A percentile compares a stretch with the other conserved stretches of the same genome.
Evolutionary conservation across 35 echinoderm and acorn worm species (phyloP).

Genomic region (Stichopus chloronotus): DNA sequence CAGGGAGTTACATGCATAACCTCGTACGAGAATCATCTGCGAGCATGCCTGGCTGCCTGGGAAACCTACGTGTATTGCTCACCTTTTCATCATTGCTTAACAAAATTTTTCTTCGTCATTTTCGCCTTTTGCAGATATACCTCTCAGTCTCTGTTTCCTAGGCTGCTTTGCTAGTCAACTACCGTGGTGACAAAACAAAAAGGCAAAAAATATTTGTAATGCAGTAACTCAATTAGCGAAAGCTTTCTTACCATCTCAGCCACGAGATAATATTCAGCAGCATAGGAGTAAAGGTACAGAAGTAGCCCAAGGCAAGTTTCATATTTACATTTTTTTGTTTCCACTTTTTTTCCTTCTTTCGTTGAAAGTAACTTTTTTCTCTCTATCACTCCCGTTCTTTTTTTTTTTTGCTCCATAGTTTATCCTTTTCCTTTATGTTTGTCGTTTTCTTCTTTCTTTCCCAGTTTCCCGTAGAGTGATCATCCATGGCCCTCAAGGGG

Average conservation of each 20-base stretch:
- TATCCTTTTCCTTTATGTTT: not conserved
- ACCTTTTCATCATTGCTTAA: not conserved
- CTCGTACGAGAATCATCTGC: not conserved
- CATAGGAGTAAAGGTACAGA: constrained; percentile 3
- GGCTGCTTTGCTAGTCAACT: not conserved
- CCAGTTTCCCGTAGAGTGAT: constrained; percentile 1
- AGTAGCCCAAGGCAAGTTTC: not conserved
- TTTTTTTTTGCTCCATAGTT: not conserved
- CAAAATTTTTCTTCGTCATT: not conserved
- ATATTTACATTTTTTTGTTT: constrained; percentile 31
- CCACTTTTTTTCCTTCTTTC: not conserved
- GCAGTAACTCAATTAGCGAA: constrained; percentile 43
- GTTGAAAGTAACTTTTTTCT: constrained; percentile 16
- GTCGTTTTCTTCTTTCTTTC: not conserved
- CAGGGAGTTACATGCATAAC: not conserved
- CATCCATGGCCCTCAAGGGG: constrained; percentile 30
- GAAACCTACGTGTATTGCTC: not conserved
- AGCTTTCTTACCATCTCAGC: not conserved
- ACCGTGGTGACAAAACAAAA: not conserved
- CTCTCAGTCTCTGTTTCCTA: not conserved
- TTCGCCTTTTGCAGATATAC: not conserved
- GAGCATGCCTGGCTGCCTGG: not conserved
- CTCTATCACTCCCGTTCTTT: not conserved
- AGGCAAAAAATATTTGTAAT: constrained; percentile 14
- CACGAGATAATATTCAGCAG: not conserved